Evolutionary conservation across 2,797 vertebrate species (phyloP).

Genomic region (Myotis daubentonii): DNA sequence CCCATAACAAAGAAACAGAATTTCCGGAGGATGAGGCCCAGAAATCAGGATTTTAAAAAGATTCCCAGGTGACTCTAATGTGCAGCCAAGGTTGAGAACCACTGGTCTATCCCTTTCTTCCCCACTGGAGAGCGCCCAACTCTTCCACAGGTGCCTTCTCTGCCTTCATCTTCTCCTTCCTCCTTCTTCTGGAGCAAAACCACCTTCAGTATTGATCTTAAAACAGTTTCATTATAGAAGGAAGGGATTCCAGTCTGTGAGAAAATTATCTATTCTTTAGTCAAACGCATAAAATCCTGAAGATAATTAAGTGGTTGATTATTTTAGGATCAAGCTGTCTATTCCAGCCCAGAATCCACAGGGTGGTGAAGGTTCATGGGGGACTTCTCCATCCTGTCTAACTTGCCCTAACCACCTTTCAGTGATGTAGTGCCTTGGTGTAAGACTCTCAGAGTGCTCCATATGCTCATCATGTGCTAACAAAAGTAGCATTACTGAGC

Average conservation of each 20-base stretch:
- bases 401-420: not conserved
- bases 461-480: not conserved
- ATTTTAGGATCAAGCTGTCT: not conserved
- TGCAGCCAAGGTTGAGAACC: no score
- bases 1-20: no score
- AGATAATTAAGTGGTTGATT: not conserved
- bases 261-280: not conserved
- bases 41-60: no score
- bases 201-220: not conserved
- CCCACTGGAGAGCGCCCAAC: not conserved
- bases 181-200: not conserved
- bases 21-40: no score
- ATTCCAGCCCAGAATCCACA: not conserved
- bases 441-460: not conserved
- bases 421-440: not conserved
- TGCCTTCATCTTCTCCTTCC: not conserved
- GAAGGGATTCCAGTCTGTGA: not conserved
- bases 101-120: not conserved
- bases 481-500: not conserved
- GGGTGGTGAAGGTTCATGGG: not conserved
- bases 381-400: not conserved
- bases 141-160: not conserved
- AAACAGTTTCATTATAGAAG: not conserved
- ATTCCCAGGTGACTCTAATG: no score
- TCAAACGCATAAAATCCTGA: not conserved